phyloP scores from a whole-genome alignment of 2,888 invertebrate genomes.

The Phalera bucephala region DNA sequence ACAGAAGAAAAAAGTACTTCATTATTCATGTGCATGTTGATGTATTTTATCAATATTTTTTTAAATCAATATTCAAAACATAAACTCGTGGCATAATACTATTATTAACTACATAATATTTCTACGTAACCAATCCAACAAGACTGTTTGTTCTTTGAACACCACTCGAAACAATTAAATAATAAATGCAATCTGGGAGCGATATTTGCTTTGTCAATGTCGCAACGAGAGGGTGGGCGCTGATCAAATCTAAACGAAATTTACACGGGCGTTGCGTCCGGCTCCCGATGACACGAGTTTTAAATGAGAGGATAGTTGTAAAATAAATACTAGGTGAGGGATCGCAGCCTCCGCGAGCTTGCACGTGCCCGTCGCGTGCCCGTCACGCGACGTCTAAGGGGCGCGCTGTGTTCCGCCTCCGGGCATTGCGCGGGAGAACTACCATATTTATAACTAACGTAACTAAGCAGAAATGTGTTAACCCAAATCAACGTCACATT shows the following conservation, averaged over 20 bases:
- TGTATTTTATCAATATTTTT: no score
- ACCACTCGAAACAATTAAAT: constrained; percentile 74
- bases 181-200: constrained; percentile 68
- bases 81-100: no score
- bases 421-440: constrained; percentile 58
- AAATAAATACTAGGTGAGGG: constrained; percentile 69
- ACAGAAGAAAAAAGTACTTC: no score
- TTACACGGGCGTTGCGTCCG: constrained; percentile 55
- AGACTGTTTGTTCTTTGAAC: constrained; percentile 31
- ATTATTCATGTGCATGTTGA: no score
- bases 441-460: constrained; percentile 72
- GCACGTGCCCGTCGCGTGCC: constrained; percentile 52
- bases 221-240: constrained; percentile 44
- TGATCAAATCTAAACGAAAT: constrained; percentile 77
- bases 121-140: no score
- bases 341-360: constrained; percentile 40
- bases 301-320: constrained; percentile 73
- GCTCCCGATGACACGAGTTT: constrained; percentile 60
- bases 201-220: constrained; percentile 63
- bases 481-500: no score
- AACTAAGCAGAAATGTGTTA: no score
- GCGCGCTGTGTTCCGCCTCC: constrained; percentile 22
- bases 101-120: no score
- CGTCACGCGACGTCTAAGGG: constrained; percentile 47
- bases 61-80: no score